Evolutionary conservation across 2,888 invertebrate genomes (phyloP), one percentile per base, ranked within the genome.

Genomic region (Eurytoma adleriae): DNA sequence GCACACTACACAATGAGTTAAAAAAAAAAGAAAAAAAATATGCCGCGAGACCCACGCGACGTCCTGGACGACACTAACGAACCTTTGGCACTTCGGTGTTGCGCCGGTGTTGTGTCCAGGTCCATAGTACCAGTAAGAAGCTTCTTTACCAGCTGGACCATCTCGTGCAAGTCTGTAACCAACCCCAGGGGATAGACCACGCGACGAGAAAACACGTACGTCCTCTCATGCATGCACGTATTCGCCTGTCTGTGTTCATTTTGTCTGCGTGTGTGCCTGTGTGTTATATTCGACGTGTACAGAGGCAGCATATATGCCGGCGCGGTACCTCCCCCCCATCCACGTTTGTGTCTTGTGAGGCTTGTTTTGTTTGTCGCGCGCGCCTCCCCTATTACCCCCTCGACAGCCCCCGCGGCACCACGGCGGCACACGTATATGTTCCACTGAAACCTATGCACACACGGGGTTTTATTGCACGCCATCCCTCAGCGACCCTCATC

Each of bases 121-220:
- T 97, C 88, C 98, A 98, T 93, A 97, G 97, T 88, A 98, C 97
- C 87, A 97, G 97, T 93, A 98, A 98, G 93, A 98, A 98, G 92
- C 93, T 98, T 89, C 94, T 98, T 86, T 98, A 98, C 92, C 98
- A 98, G 91, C 93, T 98, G 90, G 98, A 98, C 92, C 97, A 97
- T 91, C 93, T 98, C 91, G 97, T 98, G 88, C 98, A 98, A 94
- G 96, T 98, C 90, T 98, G 97, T 93, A 97, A 97, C 93, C 97
- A 97, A 91, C 96, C 97, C 82, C 91, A 89, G 85, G 91, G 92
- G 86, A 91, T 92, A 87, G 96, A 96, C 90, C 94, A 95, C 88
- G 93, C 94, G 86, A 92, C 93, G 88, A 93, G 95, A 89, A 96
- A 96, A 93, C 95, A 95, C 92, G 94, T 94, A 94, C 92, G 93